A percentile compares a stretch with the other conserved stretches of the same genome.
Evolutionary conservation across 2,113 vertebrate species (phyloP).

Genomic region (Bolborhynchus lineola): DNA sequence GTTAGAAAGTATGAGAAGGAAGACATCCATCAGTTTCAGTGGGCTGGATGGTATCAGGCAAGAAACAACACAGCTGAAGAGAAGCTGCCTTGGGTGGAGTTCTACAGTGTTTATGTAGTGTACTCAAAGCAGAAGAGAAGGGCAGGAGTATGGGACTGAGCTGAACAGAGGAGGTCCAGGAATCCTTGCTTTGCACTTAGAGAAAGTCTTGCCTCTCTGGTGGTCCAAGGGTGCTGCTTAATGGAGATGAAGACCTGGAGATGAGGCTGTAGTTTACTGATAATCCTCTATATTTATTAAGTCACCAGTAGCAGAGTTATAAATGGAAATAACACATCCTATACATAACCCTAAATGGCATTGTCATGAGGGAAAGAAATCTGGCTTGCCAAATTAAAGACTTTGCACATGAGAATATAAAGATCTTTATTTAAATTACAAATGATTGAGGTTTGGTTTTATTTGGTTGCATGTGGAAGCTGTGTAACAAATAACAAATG

Average conservation of each 20-base stretch:
- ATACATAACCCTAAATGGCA: neutral
- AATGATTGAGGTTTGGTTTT: neutral
- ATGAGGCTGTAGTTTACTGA: neutral
- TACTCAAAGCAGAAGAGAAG: neutral
- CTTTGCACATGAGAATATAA: rapidly evolving
- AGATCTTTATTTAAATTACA: neutral
- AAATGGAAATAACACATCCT: neutral
- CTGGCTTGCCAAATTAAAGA: neutral
- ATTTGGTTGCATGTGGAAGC: neutral
- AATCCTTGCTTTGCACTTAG: neutral
- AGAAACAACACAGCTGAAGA: neutral
- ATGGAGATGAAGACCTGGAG: neutral
- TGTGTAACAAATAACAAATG: neutral
- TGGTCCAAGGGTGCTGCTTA: neutral
- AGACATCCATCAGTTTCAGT: neutral
- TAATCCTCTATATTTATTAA: neutral
- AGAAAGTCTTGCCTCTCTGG: neutral
- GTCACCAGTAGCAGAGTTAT: neutral
- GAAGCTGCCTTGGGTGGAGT: neutral
- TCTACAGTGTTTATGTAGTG: neutral
- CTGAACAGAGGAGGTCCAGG: neutral
- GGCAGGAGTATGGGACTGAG: neutral
- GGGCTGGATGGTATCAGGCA: neutral
- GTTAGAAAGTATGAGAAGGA: neutral
- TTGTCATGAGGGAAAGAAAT: neutral